Evolutionary conservation across 2,797 vertebrate genomes (phyloP).

Genomic region (Phoeniculus purpureus): DNA sequence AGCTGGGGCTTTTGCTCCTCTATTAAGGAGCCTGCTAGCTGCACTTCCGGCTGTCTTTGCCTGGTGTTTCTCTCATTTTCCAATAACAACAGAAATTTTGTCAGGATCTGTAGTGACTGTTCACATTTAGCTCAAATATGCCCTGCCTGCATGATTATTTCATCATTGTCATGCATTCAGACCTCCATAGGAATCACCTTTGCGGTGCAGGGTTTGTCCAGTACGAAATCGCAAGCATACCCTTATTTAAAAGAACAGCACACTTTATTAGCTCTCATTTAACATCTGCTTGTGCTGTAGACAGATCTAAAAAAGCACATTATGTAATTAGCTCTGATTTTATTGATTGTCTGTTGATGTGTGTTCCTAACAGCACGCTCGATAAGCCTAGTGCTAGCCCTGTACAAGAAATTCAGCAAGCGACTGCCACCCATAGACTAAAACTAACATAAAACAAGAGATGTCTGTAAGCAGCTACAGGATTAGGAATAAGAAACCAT

Average conservation of each 20-base stretch:
- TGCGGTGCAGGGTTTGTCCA: conserved; percentile 6
- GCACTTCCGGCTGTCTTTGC: not conserved
- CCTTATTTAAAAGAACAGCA: conserved; percentile 6
- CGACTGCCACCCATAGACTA: conserved; percentile 74
- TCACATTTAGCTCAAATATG: not conserved
- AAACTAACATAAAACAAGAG: conserved; percentile 43
- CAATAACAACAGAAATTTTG: not conserved
- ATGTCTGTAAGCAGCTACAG: not conserved
- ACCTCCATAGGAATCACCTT: not conserved
- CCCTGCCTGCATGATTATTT: not conserved
- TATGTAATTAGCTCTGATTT: conserved; percentile 64
- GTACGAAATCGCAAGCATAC: not conserved
- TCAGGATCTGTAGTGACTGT: not conserved
- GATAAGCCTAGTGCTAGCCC: not conserved
- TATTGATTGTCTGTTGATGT: conserved; percentile 44
- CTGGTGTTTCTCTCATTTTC: not conserved
- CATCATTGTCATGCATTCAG: not conserved
- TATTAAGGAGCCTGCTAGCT: not conserved
- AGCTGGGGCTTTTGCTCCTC: not conserved
- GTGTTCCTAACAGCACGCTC: conserved; percentile 42
- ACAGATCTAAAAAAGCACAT: not conserved
- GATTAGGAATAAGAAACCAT: not conserved
- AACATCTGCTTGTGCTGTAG: conserved; percentile 43
- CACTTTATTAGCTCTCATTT: conserved; percentile 59
- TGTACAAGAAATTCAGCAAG: conserved; percentile 57